Conservation (phyloP, 2,888 invertebrate genomes). For the Cenopis cana region DNA sequence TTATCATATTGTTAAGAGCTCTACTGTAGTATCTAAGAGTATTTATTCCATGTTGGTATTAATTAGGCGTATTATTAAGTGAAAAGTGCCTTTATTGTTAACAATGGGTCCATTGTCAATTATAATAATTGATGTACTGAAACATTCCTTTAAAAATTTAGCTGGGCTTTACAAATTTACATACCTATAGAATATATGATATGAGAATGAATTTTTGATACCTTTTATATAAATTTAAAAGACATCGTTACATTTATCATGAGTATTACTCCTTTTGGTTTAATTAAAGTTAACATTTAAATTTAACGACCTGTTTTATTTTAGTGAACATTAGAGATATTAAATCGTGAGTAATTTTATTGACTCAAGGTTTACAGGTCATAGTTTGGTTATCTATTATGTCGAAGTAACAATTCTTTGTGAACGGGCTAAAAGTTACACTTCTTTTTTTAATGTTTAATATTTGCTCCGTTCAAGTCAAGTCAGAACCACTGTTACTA, state of each 20-base stretch:
- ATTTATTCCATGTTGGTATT: constrained; percentile 63
- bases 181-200: constrained; percentile 50
- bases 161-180: constrained; percentile 63
- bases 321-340: constrained; percentile 10
- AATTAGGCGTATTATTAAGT: constrained; percentile 53
- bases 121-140: constrained; percentile 72
- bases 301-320: constrained; percentile 48
- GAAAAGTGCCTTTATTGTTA: constrained; percentile 72
- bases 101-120: constrained; percentile 75
- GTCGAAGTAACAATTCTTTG: background rate
- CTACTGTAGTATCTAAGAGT: constrained; percentile 51
- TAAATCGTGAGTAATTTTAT: background rate
- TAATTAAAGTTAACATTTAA: constrained; percentile 74
- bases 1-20: constrained; percentile 66
- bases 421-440: background rate
- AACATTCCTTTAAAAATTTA: constrained; percentile 77
- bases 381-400: constrained; percentile 1
- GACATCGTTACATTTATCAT: constrained; percentile 76
- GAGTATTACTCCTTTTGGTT: constrained; percentile 77
- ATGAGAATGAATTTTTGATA: constrained; percentile 65
- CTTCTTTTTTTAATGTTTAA: background rate
- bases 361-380: constrained; percentile 2
- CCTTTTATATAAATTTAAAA: constrained; percentile 67
- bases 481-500: background rate
- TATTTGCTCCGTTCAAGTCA: background rate